Conservation (phyloP, 2,113 vertebrate species). For the Vulpes ferrilata region DNA sequence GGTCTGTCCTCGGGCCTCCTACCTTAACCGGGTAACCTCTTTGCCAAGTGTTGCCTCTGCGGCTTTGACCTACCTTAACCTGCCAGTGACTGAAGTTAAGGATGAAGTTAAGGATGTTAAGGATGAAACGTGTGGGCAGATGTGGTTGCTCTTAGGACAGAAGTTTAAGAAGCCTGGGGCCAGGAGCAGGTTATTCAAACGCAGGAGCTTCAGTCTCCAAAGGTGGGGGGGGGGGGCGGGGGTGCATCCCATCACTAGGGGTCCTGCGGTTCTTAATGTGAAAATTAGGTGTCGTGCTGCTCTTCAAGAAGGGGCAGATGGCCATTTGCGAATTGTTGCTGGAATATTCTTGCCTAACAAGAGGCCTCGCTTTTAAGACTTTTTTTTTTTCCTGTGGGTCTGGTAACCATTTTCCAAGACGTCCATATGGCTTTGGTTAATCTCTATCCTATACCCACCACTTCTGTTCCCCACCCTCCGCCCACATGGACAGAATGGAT, state of each 20-base stretch:
- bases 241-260: not conserved
- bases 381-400: not conserved
- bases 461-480: not conserved
- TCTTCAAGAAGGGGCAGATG: not conserved
- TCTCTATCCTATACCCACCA: constrained; percentile 42
- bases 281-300: constrained; percentile 39
- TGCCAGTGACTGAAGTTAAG: not conserved
- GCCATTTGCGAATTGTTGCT: not conserved
- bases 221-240: not conserved
- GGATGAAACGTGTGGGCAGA: constrained; percentile 52
- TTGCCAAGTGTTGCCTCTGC: constrained; percentile 14
- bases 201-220: constrained; percentile 53
- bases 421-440: constrained; percentile 76
- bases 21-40: constrained; percentile 1
- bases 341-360: not conserved
- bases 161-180: constrained; percentile 14
- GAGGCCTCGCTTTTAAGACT: constrained; percentile 60
- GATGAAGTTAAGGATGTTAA: not conserved
- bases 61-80: constrained; percentile 56
- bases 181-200: not conserved
- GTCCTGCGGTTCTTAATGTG: constrained; percentile 51
- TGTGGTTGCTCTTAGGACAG: not conserved
- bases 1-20: constrained; percentile 19
- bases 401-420: constrained; percentile 71
- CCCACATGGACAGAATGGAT: constrained; percentile 50